phyloP scores from a whole-genome alignment of 2,888 invertebrate species.

The Coenonympha arcania region DNA sequence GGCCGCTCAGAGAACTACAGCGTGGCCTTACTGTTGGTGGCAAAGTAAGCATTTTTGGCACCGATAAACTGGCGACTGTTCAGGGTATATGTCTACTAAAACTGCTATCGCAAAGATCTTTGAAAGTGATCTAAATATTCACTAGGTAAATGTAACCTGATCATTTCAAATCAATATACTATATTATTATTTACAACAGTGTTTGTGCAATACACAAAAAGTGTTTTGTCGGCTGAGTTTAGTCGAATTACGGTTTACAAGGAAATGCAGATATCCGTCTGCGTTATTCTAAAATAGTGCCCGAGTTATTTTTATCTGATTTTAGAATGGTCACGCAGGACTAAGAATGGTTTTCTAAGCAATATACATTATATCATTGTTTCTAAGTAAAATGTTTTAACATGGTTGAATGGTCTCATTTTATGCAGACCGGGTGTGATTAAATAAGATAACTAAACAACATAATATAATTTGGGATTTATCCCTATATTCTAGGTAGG shows the following conservation, averaged over 20 bases:
- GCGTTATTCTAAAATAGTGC: not conserved
- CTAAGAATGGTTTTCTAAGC: not conserved
- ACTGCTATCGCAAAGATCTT: too few species aligned
- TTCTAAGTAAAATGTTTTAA: slow-evolving; percentile 2
- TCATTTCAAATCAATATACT: too few species aligned
- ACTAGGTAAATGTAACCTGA: too few species aligned
- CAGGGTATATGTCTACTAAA: too few species aligned
- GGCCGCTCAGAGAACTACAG: too few species aligned
- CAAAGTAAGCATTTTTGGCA: too few species aligned
- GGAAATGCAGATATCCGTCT: not conserved
- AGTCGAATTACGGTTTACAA: not conserved
- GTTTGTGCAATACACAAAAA: slow-evolving; percentile 1
- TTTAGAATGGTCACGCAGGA: not conserved
- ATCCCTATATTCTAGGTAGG: too few species aligned
- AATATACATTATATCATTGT: not conserved
- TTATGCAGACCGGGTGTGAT: not conserved
- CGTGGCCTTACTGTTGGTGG: too few species aligned
- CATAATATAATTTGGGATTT: slow-evolving; percentile 36
- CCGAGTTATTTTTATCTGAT: slow-evolving; percentile 4
- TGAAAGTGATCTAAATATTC: too few species aligned
- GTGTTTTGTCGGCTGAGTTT: not conserved
- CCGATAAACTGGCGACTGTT: too few species aligned
- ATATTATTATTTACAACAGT: not conserved
- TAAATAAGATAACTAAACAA: not conserved
- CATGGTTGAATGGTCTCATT: not conserved